A percentile compares a stretch with the other conserved stretches of the same genome.
phyloP scores from a whole-genome alignment of 2,888 invertebrate genomes.

The Trachelus stipa region DNA sequence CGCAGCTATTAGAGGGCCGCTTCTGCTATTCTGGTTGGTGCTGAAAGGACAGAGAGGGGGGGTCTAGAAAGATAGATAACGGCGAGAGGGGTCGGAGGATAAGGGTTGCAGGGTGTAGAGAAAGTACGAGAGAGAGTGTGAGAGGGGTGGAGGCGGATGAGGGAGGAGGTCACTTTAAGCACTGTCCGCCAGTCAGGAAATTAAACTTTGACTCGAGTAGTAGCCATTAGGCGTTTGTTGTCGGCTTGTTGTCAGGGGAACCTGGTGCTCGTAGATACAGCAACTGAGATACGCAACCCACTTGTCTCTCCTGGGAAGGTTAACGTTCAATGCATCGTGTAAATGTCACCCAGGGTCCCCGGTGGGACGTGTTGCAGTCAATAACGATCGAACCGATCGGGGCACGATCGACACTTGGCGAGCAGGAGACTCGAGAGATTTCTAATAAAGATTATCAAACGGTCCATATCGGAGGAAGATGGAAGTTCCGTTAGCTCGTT shows the following conservation, averaged over 20 bases:
- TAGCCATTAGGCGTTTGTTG: constrained; percentile 63
- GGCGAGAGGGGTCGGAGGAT: constrained; percentile 8
- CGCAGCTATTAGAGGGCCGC: constrained; percentile 23
- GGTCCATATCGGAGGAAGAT: neutral
- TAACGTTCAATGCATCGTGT: constrained; percentile 51
- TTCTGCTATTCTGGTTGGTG: constrained; percentile 15
- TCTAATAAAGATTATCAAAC: neutral
- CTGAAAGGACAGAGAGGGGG: constrained; percentile 10
- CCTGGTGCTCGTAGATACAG: constrained; percentile 57
- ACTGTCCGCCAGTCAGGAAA: constrained; percentile 60
- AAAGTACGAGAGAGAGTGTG: constrained; percentile 23
- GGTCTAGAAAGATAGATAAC: neutral
- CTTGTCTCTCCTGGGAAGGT: constrained; percentile 43
- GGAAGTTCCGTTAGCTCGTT: neutral
- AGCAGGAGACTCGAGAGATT: constrained; percentile 27
- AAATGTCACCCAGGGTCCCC: constrained; percentile 50
- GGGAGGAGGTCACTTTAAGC: constrained; percentile 50
- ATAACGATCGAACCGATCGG: constrained; percentile 33
- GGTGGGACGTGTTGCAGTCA: constrained; percentile 44
- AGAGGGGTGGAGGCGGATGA: constrained; percentile 2
- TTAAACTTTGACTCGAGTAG: constrained; percentile 61
- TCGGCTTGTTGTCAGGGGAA: constrained; percentile 60
- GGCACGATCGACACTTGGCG: neutral
- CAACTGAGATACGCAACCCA: constrained; percentile 57
- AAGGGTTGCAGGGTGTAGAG: constrained; percentile 1